phyloP scores from a whole-genome alignment of 2,888 invertebrate genomes.

The Eupeodes latifasciatus region DNA sequence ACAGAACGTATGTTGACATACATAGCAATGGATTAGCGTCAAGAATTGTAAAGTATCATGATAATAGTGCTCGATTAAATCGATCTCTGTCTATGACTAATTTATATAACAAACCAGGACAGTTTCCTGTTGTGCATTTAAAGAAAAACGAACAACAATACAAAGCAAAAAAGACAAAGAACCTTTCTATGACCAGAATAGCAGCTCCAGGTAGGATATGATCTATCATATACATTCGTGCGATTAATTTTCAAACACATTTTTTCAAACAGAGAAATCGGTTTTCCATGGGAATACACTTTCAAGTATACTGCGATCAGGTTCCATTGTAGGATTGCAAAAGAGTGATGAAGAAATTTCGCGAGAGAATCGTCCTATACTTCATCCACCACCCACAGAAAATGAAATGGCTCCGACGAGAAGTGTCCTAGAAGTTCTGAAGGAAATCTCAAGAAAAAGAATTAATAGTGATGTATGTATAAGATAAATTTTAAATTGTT shows the following conservation, averaged over 20 bases:
- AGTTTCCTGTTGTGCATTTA: conserved; percentile 85
- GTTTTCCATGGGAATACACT: conserved; percentile 82
- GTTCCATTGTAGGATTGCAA: conserved; percentile 80
- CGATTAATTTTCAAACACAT: neutral
- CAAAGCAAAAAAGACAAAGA: conserved; percentile 79
- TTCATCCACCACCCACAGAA: conserved; percentile 81
- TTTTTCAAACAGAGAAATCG: conserved; percentile 77
- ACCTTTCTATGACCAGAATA: conserved; percentile 81
- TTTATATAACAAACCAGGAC: conserved; percentile 84
- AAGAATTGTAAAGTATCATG: conserved; percentile 85
- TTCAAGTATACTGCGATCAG: conserved; percentile 81
- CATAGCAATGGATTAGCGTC: conserved; percentile 85
- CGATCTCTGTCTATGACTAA: conserved; percentile 81
- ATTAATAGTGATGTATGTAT: conserved; percentile 83
- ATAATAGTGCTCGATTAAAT: conserved; percentile 80
- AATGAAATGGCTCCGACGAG: conserved; percentile 84
- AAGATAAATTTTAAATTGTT: neutral
- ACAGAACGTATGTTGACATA: conserved; percentile 84
- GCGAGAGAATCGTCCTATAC: conserved; percentile 82
- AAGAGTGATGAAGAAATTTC: conserved; percentile 81
- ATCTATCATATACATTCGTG: neutral
- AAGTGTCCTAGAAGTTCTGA: conserved; percentile 86
- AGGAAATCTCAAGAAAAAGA: conserved; percentile 86
- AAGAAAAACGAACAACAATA: conserved; percentile 84
- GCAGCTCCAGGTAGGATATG: conserved; percentile 81